Evolutionary conservation across 92 coral and sea anemone species (phyloP).

Genomic region (Montipora capitata): DNA sequence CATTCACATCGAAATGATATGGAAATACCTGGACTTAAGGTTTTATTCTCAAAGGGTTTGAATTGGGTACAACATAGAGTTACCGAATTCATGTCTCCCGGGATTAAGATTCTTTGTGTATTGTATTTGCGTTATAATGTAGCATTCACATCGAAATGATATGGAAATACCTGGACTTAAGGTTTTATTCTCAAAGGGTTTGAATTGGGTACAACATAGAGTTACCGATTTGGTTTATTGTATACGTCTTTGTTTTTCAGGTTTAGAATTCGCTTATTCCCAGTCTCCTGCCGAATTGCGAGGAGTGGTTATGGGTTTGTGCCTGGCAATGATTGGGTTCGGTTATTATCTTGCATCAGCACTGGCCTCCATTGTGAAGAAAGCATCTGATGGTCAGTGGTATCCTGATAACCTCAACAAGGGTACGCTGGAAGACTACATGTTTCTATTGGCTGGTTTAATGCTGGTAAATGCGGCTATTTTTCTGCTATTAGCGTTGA

Average conservation of each 20-base stretch:
- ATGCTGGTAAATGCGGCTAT: conserved; percentile 85
- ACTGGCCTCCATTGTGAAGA: conserved; percentile 80
- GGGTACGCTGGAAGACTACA: conserved; percentile 83
- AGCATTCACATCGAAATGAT: too few relatives aligned
- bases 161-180: too few relatives aligned
- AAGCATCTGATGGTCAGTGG: conserved; percentile 64
- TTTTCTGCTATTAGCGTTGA: conserved; percentile 78
- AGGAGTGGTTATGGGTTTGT: conserved; percentile 95
- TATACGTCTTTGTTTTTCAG: conserved; percentile 55
- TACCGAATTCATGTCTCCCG: too few relatives aligned
- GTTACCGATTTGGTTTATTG: too few relatives aligned
- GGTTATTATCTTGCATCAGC: conserved; percentile 87
- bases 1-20: too few relatives aligned
- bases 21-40: too few relatives aligned
- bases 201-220: too few relatives aligned
- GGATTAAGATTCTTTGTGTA: too few relatives aligned
- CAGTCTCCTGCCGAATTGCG: conserved; percentile 91
- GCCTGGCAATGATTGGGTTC: conserved; percentile 85
- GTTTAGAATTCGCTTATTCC: conserved; percentile 94
- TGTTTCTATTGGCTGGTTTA: conserved; percentile 88
- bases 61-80: too few relatives aligned
- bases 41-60: too few relatives aligned
- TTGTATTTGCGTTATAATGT: too few relatives aligned
- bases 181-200: too few relatives aligned
- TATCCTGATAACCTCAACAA: conserved; percentile 84